phyloP scores from a whole-genome alignment of 2,113 vertebrate species.

The Dendropsophus ebraccatus region DNA sequence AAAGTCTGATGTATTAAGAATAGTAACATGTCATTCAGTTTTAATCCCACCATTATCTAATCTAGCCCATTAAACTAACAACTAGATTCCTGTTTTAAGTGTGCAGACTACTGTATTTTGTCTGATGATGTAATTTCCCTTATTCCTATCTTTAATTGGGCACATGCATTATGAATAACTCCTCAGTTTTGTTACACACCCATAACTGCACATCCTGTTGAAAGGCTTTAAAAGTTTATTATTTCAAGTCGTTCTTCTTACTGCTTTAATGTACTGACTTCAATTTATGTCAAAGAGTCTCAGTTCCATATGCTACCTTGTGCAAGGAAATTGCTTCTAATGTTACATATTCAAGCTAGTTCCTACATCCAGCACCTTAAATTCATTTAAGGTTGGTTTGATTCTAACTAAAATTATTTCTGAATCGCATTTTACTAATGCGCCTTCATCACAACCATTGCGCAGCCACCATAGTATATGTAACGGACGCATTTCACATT shows the following conservation, averaged over 20 bases:
- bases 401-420: constrained; percentile 41
- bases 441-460: neutral
- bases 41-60: neutral
- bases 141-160: constrained; percentile 30
- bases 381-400: constrained; percentile 4
- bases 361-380: constrained; percentile 17
- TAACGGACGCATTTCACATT: neutral
- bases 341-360: constrained; percentile 18
- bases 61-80: neutral
- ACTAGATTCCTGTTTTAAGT: neutral
- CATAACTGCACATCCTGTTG: constrained; percentile 45
- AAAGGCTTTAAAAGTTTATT: constrained; percentile 44
- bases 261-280: constrained; percentile 23
- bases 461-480: neutral
- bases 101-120: neutral
- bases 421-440: constrained; percentile 32
- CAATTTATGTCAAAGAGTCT: constrained; percentile 34
- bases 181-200: constrained; percentile 18
- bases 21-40: neutral
- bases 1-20: neutral
- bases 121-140: constrained; percentile 29
- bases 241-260: constrained; percentile 30
- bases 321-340: constrained; percentile 34
- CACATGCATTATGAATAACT: constrained; percentile 30
- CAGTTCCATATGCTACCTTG: constrained; percentile 42